Evolutionary conservation across 2,888 invertebrate genomes (phyloP).

Genomic region (Dendrolimus houi): DNA sequence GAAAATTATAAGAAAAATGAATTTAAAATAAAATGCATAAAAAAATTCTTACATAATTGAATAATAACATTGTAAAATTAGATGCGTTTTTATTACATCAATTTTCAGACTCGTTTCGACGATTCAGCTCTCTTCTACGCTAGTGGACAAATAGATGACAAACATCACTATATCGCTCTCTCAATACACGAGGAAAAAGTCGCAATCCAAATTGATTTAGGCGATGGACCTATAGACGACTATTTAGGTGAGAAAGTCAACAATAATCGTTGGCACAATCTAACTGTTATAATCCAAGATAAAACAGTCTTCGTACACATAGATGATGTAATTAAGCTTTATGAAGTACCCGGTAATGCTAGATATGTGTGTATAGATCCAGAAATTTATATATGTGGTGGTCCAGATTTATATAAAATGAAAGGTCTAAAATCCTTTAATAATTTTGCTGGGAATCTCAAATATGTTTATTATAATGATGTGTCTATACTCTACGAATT

Average conservation of each 20-base stretch:
- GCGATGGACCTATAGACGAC: constrained; percentile 83
- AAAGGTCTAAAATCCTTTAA: constrained; percentile 88
- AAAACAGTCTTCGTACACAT: constrained; percentile 84
- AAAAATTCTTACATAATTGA: too few relatives aligned
- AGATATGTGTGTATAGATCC: constrained; percentile 91
- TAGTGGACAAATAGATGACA: constrained; percentile 91
- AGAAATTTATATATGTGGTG: constrained; percentile 94
- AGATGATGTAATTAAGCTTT: constrained; percentile 81
- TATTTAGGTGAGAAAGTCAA: constrained; percentile 82
- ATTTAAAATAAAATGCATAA: too few relatives aligned
- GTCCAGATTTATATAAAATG: constrained; percentile 89
- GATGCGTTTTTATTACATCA: neutral
- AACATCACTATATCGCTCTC: constrained; percentile 93
- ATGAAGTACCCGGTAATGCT: constrained; percentile 82
- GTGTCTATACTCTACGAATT: constrained; percentile 93
- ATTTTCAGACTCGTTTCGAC: constrained; percentile 87
- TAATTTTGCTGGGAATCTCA: constrained; percentile 92
- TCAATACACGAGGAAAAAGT: constrained; percentile 89
- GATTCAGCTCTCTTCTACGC: constrained; percentile 95
- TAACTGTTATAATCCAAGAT: constrained; percentile 89
- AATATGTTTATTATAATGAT: constrained; percentile 95
- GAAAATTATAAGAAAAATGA: too few relatives aligned
- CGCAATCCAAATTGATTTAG: constrained; percentile 91
- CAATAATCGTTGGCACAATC: constrained; percentile 90
- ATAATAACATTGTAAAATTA: too few relatives aligned